A percentile compares a stretch with the other conserved stretches of the same genome.
These are phyloP conservation scores for Halictus ligatus DNA, from an alignment of 2,888 invertebrate genomes.

Conservation along the genomic window DNA sequence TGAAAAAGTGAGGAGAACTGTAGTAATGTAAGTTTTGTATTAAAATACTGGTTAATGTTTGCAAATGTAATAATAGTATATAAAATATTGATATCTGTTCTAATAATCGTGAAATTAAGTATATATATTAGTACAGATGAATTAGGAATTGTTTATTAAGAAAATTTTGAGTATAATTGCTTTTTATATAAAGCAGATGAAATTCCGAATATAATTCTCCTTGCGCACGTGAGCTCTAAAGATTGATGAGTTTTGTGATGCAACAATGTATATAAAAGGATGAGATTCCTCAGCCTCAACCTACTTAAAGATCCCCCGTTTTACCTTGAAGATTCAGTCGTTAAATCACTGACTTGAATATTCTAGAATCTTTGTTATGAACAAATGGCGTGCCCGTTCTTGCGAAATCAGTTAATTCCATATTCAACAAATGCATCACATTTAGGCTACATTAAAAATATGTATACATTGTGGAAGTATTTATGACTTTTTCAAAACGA, in stretches of 20 bases:
- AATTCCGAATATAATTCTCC: conserved; percentile 28
- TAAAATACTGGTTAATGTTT: background rate
- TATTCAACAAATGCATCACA: background rate
- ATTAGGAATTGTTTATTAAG: background rate
- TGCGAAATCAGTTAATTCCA: conserved; percentile 12
- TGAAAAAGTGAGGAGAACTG: background rate
- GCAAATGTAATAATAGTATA: background rate
- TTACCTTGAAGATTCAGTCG: conserved; percentile 71
- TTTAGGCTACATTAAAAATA: background rate
- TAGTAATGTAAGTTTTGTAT: background rate
- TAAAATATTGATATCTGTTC: background rate
- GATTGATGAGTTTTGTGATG: conserved; percentile 56
- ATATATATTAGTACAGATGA: background rate
- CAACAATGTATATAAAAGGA: conserved; percentile 56
- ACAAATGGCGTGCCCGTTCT: conserved; percentile 27
- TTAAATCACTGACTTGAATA: conserved; percentile 50
- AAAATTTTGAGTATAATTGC: background rate
- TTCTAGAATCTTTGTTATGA: conserved; percentile 25
- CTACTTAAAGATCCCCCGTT: conserved; percentile 75
- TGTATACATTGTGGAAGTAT: background rate
- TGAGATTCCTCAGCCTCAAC: conserved; percentile 76
- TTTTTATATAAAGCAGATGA: background rate
- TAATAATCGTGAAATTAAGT: background rate
- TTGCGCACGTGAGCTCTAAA: conserved; percentile 2
- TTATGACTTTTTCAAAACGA: background rate